Evolutionary conservation across 35 echinoderm and acorn worm genomes (phyloP).

Genomic region (Acanthaster planci): DNA sequence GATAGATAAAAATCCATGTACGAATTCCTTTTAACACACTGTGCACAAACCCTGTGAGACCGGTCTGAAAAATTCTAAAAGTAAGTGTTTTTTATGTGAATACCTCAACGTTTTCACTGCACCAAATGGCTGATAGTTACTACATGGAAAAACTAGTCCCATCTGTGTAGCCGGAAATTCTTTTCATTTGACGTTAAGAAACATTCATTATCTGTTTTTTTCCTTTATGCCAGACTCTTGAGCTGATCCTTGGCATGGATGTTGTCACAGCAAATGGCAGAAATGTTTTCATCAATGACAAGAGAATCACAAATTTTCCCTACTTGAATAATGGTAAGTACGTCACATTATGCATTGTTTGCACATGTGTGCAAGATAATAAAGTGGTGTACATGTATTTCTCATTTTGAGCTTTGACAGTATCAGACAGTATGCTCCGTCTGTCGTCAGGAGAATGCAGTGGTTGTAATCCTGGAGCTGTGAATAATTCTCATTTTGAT

Average conservation of each 20-base stretch:
- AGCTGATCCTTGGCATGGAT: slow-evolving; percentile 71
- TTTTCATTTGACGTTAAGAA: background rate
- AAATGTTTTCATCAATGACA: slow-evolving; percentile 50
- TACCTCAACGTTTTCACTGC: too few species aligned
- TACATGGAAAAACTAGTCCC: too few species aligned
- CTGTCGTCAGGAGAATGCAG: background rate
- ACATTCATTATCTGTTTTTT: background rate
- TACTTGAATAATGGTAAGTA: slow-evolving; percentile 72
- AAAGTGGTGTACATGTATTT: background rate
- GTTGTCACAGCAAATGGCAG: slow-evolving; percentile 50
- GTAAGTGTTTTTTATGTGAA: background rate
- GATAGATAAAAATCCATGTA: too few species aligned
- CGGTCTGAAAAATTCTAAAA: too few species aligned
- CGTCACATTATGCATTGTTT: too few species aligned
- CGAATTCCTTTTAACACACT: too few species aligned
- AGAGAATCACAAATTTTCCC: slow-evolving; percentile 42
- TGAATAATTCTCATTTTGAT: background rate
- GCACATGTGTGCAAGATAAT: too few species aligned
- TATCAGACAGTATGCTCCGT: background rate
- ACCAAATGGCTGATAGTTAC: too few species aligned
- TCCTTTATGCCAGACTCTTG: slow-evolving; percentile 60
- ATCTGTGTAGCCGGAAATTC: background rate
- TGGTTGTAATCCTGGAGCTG: background rate
- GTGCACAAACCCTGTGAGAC: background rate
- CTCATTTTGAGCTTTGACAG: background rate